Conservation (phyloP, 30 jellyfish, hydroid and myxozoan species). For the Aurelia sp. region DNA sequence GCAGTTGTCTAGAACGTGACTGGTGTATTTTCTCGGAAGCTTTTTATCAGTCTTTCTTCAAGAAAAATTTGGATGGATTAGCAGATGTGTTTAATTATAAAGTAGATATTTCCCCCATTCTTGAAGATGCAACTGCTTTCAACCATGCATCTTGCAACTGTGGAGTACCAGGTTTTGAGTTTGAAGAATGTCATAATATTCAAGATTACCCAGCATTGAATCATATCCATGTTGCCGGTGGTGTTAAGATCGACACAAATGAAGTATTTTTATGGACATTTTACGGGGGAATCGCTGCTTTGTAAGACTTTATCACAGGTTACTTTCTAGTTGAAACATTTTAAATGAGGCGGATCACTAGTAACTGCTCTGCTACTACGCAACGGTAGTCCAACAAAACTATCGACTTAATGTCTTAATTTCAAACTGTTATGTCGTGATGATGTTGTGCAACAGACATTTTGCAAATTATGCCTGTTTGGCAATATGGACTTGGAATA, state of each 20-base stretch:
- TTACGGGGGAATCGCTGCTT: conserved; percentile 78
- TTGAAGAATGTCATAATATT: conserved; percentile 46
- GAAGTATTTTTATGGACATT: conserved; percentile 52
- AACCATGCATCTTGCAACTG: conserved; percentile 81
- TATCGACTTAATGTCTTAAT: no score
- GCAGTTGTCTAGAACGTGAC: not conserved
- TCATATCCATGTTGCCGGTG: conserved; percentile 36
- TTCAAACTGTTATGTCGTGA: no score
- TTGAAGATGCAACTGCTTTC: conserved; percentile 26
- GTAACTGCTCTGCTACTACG: no score
- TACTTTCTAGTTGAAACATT: no score
- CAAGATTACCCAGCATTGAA: conserved; percentile 65
- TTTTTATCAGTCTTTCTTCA: not conserved
- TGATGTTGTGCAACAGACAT: no score
- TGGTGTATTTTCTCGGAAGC: not conserved
- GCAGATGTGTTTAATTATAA: conserved; percentile 2
- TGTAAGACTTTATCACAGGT: no score
- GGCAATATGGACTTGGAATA: no score
- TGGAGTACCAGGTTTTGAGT: conserved; percentile 21
- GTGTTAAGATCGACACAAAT: conserved; percentile 9
- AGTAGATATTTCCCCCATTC: conserved; percentile 48
- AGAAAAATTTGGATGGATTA: not conserved
- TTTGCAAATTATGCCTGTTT: no score
- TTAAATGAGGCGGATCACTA: no score
- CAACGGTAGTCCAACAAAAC: no score